Base-by-base conservation (phyloP, 64 coral and sea anemone species). In the Hydrozoanthus tunicans region DNA sequence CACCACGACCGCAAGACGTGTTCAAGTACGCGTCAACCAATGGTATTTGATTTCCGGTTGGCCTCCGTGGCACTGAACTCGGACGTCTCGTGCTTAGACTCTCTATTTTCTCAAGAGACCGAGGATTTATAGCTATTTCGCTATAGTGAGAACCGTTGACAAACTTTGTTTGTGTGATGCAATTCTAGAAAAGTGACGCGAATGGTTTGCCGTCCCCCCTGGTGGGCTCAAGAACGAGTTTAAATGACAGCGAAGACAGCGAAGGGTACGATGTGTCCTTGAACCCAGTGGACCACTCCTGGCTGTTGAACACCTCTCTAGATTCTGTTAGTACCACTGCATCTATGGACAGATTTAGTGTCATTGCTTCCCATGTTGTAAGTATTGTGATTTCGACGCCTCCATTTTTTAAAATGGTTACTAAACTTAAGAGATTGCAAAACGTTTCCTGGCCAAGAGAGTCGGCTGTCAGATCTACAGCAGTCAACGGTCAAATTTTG, bases 301-400 rank as follows among this genome's bases (percentile, higher is more conserved):
- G 68, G 84, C 12, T 88, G 20, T 51, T 73, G 5, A 73, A 73
- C 9, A 17, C 12, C 10, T 88, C 84, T 3, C 3, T 74, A 7
- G 84, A 88, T 74, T 88, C 84, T 17, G 70, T 88, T 24, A 88
- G 69, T 26, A 88, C 84, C 23, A 88, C 84, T 51, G 53, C 84
- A 4, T 88, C 84, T 7, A 74, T 88, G 84, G 84, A 88, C 56
- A 88, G 56, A 55, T 88, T 88, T 32, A 88, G 84, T 74, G 23
- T 59, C 10, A 58, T 88, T 17, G 84, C 84, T 3, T 72, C 84
- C 7, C 84, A 88, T n/a, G 84, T 75, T 59, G 84, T 88, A 88
- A 88, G 84, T 88, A 75, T 75, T 10, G 56, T 56, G 0, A 73
- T 0, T 60, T 52, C 20, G 20, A 20, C 52, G 3, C 27, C 71